Percentiles rank a stretch among this genome's conserved stretches.
phyloP scores from a whole-genome alignment of 2,888 invertebrate species.

The Acleris literana region DNA sequence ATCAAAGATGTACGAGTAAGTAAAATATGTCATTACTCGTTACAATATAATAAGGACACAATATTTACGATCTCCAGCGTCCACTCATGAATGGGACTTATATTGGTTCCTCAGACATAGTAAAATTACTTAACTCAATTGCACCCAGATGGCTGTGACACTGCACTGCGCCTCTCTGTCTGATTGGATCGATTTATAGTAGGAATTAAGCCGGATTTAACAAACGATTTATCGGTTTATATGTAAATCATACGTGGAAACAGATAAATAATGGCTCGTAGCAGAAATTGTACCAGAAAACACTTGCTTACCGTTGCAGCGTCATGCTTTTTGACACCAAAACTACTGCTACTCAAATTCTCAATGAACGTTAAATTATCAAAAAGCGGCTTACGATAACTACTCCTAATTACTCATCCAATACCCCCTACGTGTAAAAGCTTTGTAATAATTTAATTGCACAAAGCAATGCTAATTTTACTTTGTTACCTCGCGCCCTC shows the following conservation, averaged over 20 bases:
- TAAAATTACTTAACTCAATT: conserved; percentile 73
- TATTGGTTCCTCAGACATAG: conserved; percentile 66
- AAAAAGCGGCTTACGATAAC: conserved; percentile 9
- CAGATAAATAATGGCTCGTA: conserved; percentile 6
- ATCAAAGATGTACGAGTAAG: no score
- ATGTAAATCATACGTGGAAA: conserved; percentile 14
- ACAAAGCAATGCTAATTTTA: conserved; percentile 36
- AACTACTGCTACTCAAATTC: no score
- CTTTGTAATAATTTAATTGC: conserved; percentile 35
- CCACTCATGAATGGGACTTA: conserved; percentile 61
- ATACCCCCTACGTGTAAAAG: conserved; percentile 9
- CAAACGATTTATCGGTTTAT: conserved; percentile 8
- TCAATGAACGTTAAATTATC: conserved; percentile 1
- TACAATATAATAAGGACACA: neutral
- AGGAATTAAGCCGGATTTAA: conserved; percentile 18
- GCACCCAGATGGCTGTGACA: conserved; percentile 62
- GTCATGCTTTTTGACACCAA: no score
- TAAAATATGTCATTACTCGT: no score
- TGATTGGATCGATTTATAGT: conserved; percentile 18
- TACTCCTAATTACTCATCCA: conserved; percentile 6
- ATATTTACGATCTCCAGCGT: conserved; percentile 31
- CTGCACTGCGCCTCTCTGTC: conserved; percentile 43
- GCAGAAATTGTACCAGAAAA: neutral
- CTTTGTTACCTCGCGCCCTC: conserved; percentile 32
- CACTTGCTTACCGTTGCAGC: no score